Percentiles rank a stretch among this genome's conserved stretches.
Conservation (phyloP, 2,797 vertebrate species). For the Mionectes olivaceus region DNA sequence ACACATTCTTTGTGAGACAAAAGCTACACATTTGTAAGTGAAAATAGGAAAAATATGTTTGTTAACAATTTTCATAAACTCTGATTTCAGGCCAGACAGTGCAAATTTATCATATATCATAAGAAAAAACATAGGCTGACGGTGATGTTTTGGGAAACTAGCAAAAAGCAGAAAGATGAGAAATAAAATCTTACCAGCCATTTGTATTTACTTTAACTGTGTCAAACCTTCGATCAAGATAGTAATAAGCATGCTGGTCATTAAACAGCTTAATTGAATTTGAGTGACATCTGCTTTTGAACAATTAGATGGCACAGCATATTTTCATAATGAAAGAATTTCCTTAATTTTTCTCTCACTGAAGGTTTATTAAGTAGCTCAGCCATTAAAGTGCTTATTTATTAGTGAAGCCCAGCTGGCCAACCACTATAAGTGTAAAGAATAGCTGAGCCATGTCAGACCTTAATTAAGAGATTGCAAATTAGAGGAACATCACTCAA, state of each 20-base stretch:
- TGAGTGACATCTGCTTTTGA: constrained; percentile 62
- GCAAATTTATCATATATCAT: neutral
- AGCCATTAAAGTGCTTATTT: constrained; percentile 41
- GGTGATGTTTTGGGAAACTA: neutral
- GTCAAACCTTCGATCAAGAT: constrained; percentile 26
- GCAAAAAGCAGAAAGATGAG: neutral
- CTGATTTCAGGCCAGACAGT: neutral
- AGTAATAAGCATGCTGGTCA: constrained; percentile 17
- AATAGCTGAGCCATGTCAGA: constrained; percentile 51
- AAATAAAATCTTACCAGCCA: neutral
- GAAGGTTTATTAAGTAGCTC: constrained; percentile 55
- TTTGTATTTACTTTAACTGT: constrained; percentile 13
- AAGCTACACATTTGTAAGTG: neutral
- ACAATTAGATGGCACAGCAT: constrained; percentile 27
- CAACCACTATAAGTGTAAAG: constrained; percentile 29
- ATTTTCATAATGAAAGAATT: constrained; percentile 56
- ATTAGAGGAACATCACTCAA: constrained; percentile 23
- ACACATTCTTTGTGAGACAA: neutral
- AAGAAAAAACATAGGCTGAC: neutral
- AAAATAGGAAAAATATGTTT: constrained; percentile 16
- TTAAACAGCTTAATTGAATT: constrained; percentile 58
- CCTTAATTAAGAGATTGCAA: constrained; percentile 55
- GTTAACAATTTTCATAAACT: neutral
- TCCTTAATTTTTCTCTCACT: constrained; percentile 39
- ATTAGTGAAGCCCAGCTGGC: constrained; percentile 37